Evolutionary conservation across 2,113 vertebrate species (phyloP).

Genomic region (Sorex fumeus): DNA sequence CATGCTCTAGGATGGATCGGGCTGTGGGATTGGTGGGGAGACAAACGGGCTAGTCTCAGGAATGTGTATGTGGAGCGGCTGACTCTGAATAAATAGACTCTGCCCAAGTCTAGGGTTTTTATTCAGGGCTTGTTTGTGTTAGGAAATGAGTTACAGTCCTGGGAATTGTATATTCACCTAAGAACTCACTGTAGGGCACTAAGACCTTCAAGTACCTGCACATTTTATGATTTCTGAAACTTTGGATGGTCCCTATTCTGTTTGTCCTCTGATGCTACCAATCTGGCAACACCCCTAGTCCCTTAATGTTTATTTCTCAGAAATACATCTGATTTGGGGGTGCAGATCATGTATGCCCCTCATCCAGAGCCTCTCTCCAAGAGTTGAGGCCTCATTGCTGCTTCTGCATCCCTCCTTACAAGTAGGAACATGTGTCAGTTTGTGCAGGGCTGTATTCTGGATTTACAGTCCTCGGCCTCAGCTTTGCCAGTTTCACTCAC

Average conservation of each 20-base stretch:
- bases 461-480: background rate
- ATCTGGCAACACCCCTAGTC: background rate
- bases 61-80: background rate
- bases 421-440: background rate
- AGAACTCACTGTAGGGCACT: background rate
- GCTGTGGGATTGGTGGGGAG: rapidly evolving
- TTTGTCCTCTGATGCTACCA: background rate
- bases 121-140: background rate
- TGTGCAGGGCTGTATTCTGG: background rate
- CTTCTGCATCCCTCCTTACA: background rate
- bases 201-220: background rate
- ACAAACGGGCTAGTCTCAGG: background rate
- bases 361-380: background rate
- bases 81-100: background rate
- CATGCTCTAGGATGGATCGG: background rate
- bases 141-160: background rate
- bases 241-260: background rate
- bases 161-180: background rate
- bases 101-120: background rate
- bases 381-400: background rate
- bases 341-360: background rate
- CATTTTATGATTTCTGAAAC: background rate
- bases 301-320: background rate
- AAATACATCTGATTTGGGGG: background rate
- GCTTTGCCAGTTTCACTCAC: background rate